Base-by-base conservation (phyloP, 2,113 vertebrate genomes). In the Pseudorectes ferrugineus region DNA sequence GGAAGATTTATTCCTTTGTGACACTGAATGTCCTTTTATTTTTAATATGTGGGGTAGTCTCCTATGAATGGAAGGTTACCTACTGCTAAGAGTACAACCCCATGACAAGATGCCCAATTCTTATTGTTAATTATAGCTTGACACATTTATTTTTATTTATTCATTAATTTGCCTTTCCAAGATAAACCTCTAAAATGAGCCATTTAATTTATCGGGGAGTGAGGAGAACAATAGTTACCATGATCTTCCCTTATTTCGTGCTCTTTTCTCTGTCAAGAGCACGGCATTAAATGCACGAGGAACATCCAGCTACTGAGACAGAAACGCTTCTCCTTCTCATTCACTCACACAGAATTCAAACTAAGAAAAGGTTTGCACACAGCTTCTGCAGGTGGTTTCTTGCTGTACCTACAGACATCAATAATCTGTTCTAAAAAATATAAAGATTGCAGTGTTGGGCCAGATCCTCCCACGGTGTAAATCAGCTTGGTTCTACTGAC, bases 91-190 rank as follows among this genome's bases (percentile, higher is more conserved):
- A 91, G 77, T 92, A 94, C 72, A 90, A 61, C 58, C 62, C 71
- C 70, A 38, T 95, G 96, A 96, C 95, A 95, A 95, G 95, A 89
- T 88, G 83, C 78, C 93, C 90, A 91, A 65, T 91, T 81, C 93
- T 95, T 94, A 88, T 83, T 96, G 95, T 95, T 97, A 97, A 97
- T 97, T 97, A 97, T 83, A 92, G 88, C 96, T 75, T 93, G 95
- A 96, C 95, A 96, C 90, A 51, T 97, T 97, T 97, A 97, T 95
- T 97, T 97, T 97, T 97, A 96, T 97, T 97, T 96, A 94, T 97
- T 96, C 94, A 95, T 97, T 96, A 94, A 95, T 97, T 96, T 97
- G 57, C 51, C 66, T 70, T 91, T 83, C 54, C 0, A 51, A 83
- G 78, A 93, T 40, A 85, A 87, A 97, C 90, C 96, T 96, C 84